Evolutionary conservation across 1,140 invertebrate genomes (phyloP), one percentile per base, ranked within the genome.

Genomic region (Drosophila mayri): DNA sequence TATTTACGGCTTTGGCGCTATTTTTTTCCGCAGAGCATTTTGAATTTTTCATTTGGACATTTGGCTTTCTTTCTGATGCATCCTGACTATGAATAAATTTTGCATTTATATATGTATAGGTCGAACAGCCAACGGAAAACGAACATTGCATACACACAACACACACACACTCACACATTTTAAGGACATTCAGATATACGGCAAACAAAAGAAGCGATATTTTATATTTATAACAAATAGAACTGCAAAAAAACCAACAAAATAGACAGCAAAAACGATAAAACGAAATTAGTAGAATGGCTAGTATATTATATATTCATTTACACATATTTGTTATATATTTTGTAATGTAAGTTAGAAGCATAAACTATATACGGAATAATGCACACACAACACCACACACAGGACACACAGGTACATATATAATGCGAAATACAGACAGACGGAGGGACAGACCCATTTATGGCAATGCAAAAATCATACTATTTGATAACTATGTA

Each of bases 401-500:
- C 71, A 30, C 28, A 30, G 28, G 28, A 61, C 61, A 61, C n/a
- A n/a, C n/a, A n/a, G n/a, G n/a, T 61, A 81, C 59, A 82, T 76
- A 84, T 79, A 67, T 54, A 62, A 73, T 73, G 77, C 63, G 77
- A 65, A 76, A 76, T 70, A 79, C 60, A 76, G 43, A 80, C 52
- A 62, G 50, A 73, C 57, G 25, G 35, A 43, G 59, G 18, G 35
- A n/a, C 71, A 49, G 16, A 80, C 58, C 44, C 37, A 44, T 18
- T 18, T 72, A 22, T 65, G 25, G 61, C 40, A 59, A 59, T 54
- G 62, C 63, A 75, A 46, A 22, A 61, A 70, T 70, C 72, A 82
- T 74, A 80, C 84, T 88, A 90, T 91, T 90, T 90, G 87, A 90
- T 91, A 90, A 91, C 87, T 90, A 90, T 90, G 83, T 90, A 90